A percentile compares a stretch with the other conserved stretches of the same genome.
These are phyloP conservation scores for Orestias chungarensis DNA, from an alignment of 2,797 vertebrate species.

Conservation along the genomic window DNA sequence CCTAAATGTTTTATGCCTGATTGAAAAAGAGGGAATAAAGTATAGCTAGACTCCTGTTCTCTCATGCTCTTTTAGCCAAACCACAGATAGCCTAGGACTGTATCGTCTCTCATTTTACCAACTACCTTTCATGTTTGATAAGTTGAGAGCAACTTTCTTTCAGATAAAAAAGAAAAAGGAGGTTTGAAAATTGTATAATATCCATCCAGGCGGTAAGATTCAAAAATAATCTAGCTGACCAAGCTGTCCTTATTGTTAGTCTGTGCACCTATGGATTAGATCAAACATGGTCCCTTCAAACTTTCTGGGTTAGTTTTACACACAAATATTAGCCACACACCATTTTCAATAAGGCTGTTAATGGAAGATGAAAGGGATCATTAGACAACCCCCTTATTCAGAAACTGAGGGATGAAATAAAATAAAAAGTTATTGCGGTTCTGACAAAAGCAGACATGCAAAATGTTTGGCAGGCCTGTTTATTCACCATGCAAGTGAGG, in stretches of 20 bases:
- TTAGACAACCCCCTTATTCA: constrained; percentile 2
- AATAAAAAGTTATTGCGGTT: background rate
- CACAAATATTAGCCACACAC: background rate
- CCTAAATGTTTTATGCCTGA: constrained; percentile 47
- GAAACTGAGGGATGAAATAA: background rate
- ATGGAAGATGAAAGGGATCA: constrained; percentile 17
- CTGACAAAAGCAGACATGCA: background rate
- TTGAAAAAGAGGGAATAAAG: constrained; percentile 24
- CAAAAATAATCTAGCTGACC: too few relatives aligned
- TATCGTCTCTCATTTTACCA: constrained; percentile 28
- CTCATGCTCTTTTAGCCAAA: constrained; percentile 26
- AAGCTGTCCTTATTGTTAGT: constrained; percentile 7
- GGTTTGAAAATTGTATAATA: background rate
- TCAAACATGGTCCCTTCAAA: constrained; percentile 19
- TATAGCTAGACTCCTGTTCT: constrained; percentile 24
- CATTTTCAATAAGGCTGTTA: constrained; percentile 3
- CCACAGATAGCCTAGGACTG: constrained; percentile 9
- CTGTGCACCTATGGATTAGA: constrained; percentile 9
- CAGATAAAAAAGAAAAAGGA: background rate
- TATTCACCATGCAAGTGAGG: background rate
- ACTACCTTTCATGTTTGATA: constrained; percentile 28
- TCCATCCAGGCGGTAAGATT: background rate
- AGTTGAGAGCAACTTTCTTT: constrained; percentile 4
- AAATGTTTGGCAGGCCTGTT: background rate
- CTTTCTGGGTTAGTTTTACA: constrained; percentile 2